Conservation (phyloP, 2,888 invertebrate genomes). For the Euplexia lucipara region DNA sequence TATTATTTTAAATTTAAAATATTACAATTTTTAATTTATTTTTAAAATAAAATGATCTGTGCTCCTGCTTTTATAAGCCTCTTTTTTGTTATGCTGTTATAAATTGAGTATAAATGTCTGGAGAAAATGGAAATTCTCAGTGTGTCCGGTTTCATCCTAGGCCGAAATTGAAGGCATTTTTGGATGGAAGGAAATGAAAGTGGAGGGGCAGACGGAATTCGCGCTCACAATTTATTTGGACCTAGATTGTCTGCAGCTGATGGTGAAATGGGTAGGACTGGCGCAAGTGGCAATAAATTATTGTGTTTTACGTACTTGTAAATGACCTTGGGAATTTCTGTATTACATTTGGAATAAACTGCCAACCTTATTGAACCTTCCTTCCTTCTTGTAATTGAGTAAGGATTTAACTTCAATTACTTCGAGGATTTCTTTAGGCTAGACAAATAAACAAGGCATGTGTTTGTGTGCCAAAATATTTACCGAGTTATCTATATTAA, state of each 20-base stretch:
- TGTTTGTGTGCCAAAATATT: too few relatives aligned
- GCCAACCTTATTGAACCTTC: neutral
- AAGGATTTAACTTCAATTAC: neutral
- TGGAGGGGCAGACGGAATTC: conserved; percentile 35
- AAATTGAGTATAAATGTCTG: conserved; percentile 28
- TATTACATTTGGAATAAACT: conserved; percentile 35
- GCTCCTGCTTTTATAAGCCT: too few relatives aligned
- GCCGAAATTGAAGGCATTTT: conserved; percentile 51
- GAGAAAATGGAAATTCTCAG: conserved; percentile 48
- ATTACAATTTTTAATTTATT: too few relatives aligned
- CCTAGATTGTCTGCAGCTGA: conserved; percentile 44
- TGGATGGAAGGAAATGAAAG: conserved; percentile 59
- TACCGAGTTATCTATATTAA: too few relatives aligned
- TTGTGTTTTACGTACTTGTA: conserved; percentile 40
- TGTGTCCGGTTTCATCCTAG: conserved; percentile 53
- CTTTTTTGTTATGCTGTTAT: too few relatives aligned
- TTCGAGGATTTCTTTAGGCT: neutral
- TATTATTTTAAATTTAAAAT: too few relatives aligned
- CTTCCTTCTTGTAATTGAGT: conserved; percentile 5
- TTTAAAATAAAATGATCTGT: too few relatives aligned
- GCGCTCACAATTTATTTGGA: conserved; percentile 37
- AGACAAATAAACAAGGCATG: too few relatives aligned
- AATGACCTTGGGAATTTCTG: conserved; percentile 27
- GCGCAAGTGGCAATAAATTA: conserved; percentile 38
- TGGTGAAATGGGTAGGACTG: conserved; percentile 37